Conservation (phyloP, 1,140 invertebrate species). For the Diorhabda carinulata region DNA sequence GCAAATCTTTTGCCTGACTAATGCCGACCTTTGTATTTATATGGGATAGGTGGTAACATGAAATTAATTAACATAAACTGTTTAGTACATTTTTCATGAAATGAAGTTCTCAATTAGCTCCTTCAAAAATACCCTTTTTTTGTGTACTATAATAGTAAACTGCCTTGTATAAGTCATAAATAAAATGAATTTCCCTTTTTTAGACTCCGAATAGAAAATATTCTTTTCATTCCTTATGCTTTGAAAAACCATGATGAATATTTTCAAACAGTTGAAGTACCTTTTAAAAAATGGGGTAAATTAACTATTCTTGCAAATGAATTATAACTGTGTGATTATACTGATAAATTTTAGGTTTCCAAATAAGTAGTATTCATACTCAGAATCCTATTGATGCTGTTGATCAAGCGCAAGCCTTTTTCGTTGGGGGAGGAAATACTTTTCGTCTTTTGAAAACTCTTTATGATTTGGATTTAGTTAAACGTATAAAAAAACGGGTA, state of each 20-base stretch:
- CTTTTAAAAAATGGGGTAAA: constrained; percentile 61
- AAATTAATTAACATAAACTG: too few species aligned
- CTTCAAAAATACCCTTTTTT: too few species aligned
- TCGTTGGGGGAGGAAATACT: constrained; percentile 79
- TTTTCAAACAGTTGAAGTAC: constrained; percentile 57
- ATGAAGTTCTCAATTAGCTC: too few species aligned
- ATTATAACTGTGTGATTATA: constrained; percentile 21
- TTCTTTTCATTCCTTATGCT: constrained; percentile 78
- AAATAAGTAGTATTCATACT: constrained; percentile 63
- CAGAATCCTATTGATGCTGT: constrained; percentile 57
- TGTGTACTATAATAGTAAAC: too few species aligned
- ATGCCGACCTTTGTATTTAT: too few species aligned
- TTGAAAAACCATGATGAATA: constrained; percentile 64
- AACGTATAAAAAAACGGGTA: constrained; percentile 61
- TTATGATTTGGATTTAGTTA: constrained; percentile 65
- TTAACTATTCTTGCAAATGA: not conserved
- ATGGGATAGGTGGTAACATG: too few species aligned
- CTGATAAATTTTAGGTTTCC: constrained; percentile 48
- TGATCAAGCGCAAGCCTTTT: constrained; percentile 63
- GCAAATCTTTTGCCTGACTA: too few species aligned
- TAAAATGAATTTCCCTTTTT: constrained; percentile 31
- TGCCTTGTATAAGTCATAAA: too few species aligned
- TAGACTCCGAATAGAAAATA: constrained; percentile 61
- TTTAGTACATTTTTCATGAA: too few species aligned
- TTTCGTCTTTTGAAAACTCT: constrained; percentile 69